These are phyloP conservation scores for Vanessa cardui DNA, from an alignment of 2,888 invertebrate species.

Conservation along the genomic window DNA sequence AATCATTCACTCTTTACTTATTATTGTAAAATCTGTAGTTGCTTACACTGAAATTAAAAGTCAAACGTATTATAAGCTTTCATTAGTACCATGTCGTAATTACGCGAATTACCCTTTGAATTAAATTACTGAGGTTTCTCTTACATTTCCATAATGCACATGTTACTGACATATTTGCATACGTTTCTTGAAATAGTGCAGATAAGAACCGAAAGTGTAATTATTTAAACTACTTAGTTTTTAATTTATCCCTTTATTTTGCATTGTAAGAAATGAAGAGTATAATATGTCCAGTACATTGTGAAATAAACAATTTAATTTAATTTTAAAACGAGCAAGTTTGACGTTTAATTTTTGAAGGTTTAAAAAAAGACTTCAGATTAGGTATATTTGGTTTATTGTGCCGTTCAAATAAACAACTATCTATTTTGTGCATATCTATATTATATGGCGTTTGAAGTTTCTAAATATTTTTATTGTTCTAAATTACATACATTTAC, in stretches of 20 bases:
- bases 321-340: background rate
- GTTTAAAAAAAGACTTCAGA: slow-evolving; percentile 29
- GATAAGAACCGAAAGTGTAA: slow-evolving; percentile 45
- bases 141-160: slow-evolving; percentile 61
- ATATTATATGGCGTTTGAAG: slow-evolving; percentile 26
- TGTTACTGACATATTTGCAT: slow-evolving; percentile 53
- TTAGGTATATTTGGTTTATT: slow-evolving; percentile 71
- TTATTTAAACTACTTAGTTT: slow-evolving; percentile 41
- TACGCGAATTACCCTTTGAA: slow-evolving; percentile 45
- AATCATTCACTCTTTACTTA: too few relatives aligned
- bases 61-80: slow-evolving; percentile 17
- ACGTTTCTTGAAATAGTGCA: slow-evolving; percentile 48
- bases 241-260: slow-evolving; percentile 10
- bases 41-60: slow-evolving; percentile 9
- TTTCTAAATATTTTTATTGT: slow-evolving; percentile 18
- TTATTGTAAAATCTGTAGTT: too few relatives aligned
- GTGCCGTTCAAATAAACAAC: slow-evolving; percentile 68
- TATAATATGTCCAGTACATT: too few relatives aligned
- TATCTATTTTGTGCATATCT: slow-evolving; percentile 49
- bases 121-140: slow-evolving; percentile 61
- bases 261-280: background rate
- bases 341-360: background rate
- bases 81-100: slow-evolving; percentile 21
- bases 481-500: background rate
- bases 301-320: background rate